Base-by-base conservation (phyloP, 2,797 vertebrate species). In the Pangasius mekongensis region DNA sequence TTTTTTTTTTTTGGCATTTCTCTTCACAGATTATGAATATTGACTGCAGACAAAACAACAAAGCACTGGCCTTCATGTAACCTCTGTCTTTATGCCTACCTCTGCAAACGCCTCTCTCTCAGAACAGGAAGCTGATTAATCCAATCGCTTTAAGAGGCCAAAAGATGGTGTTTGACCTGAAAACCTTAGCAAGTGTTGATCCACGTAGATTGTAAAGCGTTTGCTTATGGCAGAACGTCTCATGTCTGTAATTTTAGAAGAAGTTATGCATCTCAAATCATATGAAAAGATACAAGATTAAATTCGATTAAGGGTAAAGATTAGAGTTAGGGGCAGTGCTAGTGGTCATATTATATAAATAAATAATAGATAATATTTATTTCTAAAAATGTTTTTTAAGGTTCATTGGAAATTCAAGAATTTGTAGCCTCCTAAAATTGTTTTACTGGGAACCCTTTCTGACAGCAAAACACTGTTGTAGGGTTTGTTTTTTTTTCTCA, bases 11-110 rank as follows among this genome's bases (percentile, higher is more conserved):
- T 56, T 58, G 8, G 24, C 18, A 58, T 81, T 71, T 62, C 22
- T 74, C 49, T 27, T 62, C 39, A 73, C 22, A 81, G 62, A 85
- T 88, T 81, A 82, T 86, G 33, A 73, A 86, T 71, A 86, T 67
- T 62, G 66, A 87, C 36, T 78, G 54, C 74, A 86, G 58, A 69
- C 47, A 56, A 81, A 82, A 52, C 47, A 56, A 85, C 33, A 85
- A 80, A 88, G 74, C 52, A 7, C 20, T 16, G 82, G 60, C 39
- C 56, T 74, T 86, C 39, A 27, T 36, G 22, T 62, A 20, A 62
- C 66, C 64, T 88, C 36, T 52, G 76, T 62, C n/a, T 39, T 69
- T 20, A 43, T 54, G 30, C 39, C 24, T 73, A 39, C 14, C 52
- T 22, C 54, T 67, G n/a, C 36, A 47, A 33, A 83, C 0, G 0